phyloP scores from a whole-genome alignment of 1,140 invertebrate species.

The Trichogramma pretiosum region DNA sequence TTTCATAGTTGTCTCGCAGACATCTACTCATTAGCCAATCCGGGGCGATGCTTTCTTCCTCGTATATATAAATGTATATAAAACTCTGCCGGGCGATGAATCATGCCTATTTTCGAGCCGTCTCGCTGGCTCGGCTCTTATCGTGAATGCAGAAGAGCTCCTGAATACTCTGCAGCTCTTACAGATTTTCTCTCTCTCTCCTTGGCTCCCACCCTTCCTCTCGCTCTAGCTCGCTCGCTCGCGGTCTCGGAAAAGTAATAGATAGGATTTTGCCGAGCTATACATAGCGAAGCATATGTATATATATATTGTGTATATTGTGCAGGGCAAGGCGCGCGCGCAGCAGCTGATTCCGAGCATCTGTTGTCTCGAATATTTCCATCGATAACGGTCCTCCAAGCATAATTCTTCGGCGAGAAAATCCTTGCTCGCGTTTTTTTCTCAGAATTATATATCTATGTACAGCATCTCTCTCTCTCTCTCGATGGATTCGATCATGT shows the following conservation, averaged over 20 bases:
- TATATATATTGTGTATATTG: background rate
- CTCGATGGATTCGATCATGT: too few relatives aligned
- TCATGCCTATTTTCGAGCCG: background rate
- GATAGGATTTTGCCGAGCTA: conserved; percentile 1
- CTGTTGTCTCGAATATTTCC: conserved; percentile 7
- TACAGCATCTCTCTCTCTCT: too few relatives aligned
- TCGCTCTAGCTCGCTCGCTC: too few relatives aligned
- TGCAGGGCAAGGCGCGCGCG: too few relatives aligned
- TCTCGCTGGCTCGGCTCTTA: background rate
- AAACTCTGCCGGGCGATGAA: background rate
- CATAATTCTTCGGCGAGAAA: conserved; percentile 4
- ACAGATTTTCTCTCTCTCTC: background rate
- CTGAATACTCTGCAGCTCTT: conserved; percentile 4
- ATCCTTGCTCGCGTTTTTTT: background rate
- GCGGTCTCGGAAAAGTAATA: too few relatives aligned
- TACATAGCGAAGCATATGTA: background rate
- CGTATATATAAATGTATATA: background rate
- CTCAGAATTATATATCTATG: too few relatives aligned
- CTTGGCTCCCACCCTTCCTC: background rate
- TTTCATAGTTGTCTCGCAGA: too few relatives aligned
- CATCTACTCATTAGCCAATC: background rate
- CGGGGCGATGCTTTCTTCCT: background rate
- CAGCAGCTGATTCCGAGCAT: background rate
- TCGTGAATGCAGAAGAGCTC: background rate
- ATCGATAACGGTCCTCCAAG: conserved; percentile 6